Evolutionary conservation across 2,888 invertebrate genomes (phyloP).

Genomic region (Myopa tessellatipennis): DNA sequence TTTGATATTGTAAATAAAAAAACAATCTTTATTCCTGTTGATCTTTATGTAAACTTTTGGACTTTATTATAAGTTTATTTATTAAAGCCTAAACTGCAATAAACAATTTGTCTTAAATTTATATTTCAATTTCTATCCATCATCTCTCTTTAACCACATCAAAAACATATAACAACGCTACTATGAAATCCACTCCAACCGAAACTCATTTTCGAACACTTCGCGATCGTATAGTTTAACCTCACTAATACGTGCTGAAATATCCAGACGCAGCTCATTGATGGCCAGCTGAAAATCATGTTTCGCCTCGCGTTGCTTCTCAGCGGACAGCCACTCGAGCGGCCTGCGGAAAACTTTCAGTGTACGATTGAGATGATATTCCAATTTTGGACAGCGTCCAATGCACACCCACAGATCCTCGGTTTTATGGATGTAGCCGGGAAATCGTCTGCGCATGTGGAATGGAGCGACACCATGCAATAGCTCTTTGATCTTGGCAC

Average conservation of each 20-base stretch:
- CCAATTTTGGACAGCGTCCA: conserved; percentile 60
- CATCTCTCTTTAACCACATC: no score
- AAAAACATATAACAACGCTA: background rate
- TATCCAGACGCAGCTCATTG: conserved; percentile 60
- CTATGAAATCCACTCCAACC: conserved; percentile 56
- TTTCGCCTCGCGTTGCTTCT: conserved; percentile 59
- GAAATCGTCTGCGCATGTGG: conserved; percentile 59
- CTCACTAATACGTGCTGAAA: conserved; percentile 61
- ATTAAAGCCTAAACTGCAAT: no score
- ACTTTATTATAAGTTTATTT: no score
- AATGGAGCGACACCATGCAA: conserved; percentile 57
- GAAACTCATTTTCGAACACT: conserved; percentile 60
- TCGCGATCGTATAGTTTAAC: conserved; percentile 59
- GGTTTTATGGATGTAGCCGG: conserved; percentile 59
- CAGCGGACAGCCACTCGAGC: conserved; percentile 57
- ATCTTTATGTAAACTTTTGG: no score
- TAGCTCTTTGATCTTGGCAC: conserved; percentile 56
- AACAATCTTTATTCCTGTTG: no score
- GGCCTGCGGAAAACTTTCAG: conserved; percentile 59
- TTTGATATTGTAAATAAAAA: no score
- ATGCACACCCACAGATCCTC: conserved; percentile 62
- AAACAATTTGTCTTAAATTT: no score
- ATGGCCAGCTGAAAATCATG: conserved; percentile 63
- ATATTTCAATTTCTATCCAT: no score
- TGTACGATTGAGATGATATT: conserved; percentile 61